Evolutionary conservation across 1,140 invertebrate genomes (phyloP).

Genomic region (Eueides isabella): DNA sequence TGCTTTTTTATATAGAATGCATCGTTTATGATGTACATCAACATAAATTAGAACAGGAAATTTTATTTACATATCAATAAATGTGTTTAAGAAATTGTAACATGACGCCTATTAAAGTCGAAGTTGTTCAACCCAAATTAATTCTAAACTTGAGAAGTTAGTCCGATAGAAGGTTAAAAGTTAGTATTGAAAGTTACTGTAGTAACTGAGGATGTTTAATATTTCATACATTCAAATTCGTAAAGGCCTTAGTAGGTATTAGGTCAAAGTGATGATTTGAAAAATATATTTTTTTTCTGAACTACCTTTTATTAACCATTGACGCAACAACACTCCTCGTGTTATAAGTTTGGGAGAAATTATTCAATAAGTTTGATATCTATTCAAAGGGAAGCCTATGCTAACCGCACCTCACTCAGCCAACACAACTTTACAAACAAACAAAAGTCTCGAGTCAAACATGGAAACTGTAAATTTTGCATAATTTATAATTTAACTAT

Average conservation of each 20-base stretch:
- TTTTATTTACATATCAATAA: constrained; percentile 17
- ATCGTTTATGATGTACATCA: not conserved
- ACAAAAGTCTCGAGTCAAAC: constrained; percentile 44
- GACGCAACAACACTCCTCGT: too few relatives aligned
- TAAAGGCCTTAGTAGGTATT: not conserved
- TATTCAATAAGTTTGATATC: constrained; percentile 10
- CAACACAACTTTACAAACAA: constrained; percentile 55
- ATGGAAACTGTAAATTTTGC: constrained; percentile 25
- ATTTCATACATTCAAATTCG: constrained; percentile 20
- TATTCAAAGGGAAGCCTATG: constrained; percentile 40
- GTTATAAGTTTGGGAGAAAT: too few relatives aligned
- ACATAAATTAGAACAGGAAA: constrained; percentile 10
- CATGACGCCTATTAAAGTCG: constrained; percentile 14
- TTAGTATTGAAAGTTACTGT: constrained; percentile 11
- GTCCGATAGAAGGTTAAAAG: constrained; percentile 18
- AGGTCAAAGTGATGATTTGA: not conserved
- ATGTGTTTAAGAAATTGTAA: constrained; percentile 16
- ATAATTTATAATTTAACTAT: constrained; percentile 28
- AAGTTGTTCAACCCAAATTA: constrained; percentile 26
- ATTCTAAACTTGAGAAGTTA: constrained; percentile 21
- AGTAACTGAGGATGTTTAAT: constrained; percentile 8
- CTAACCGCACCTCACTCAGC: constrained; percentile 44
- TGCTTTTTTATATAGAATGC: too few relatives aligned
- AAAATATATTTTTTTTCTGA: too few relatives aligned
- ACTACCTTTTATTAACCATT: too few relatives aligned